Conservation (phyloP, 2,888 invertebrate species). For the Trichogramma dendrolimi region DNA sequence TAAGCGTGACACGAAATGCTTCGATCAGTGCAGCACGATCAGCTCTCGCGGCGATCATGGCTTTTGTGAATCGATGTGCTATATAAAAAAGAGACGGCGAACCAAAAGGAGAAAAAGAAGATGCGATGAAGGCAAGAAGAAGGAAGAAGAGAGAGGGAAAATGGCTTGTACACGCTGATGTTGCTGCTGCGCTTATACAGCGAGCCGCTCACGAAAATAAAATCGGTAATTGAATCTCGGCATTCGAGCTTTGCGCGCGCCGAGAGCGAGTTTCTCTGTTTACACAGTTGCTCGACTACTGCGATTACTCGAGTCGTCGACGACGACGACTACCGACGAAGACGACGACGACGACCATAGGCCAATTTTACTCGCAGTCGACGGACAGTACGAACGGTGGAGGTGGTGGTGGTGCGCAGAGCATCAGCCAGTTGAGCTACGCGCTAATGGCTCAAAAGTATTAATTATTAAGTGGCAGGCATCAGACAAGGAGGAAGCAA, state of each 20-base stretch:
- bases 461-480: constrained; percentile 29
- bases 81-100: constrained; percentile 9
- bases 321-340: too few relatives aligned
- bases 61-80: not conserved
- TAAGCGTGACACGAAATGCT: too few relatives aligned
- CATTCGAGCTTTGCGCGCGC: constrained; percentile 14
- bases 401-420: not conserved
- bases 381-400: not conserved
- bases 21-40: too few relatives aligned
- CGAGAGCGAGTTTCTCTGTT: constrained; percentile 7
- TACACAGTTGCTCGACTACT: constrained; percentile 20
- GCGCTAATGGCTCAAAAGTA: constrained; percentile 26
- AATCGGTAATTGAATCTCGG: constrained; percentile 25
- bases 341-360: not conserved
- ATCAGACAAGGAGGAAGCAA: not conserved
- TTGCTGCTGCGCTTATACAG: too few relatives aligned
- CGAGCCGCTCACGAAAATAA: not conserved
- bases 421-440: not conserved
- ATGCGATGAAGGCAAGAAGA: constrained; percentile 9
- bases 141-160: not conserved
- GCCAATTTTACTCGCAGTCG: constrained; percentile 19
- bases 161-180: not conserved
- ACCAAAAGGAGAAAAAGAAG: constrained; percentile 16
- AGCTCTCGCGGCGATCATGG: too few relatives aligned
- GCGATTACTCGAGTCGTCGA: too few relatives aligned